Evolutionary conservation across 2,113 vertebrate species (phyloP).

Genomic region (Meleagris gallopavo): DNA sequence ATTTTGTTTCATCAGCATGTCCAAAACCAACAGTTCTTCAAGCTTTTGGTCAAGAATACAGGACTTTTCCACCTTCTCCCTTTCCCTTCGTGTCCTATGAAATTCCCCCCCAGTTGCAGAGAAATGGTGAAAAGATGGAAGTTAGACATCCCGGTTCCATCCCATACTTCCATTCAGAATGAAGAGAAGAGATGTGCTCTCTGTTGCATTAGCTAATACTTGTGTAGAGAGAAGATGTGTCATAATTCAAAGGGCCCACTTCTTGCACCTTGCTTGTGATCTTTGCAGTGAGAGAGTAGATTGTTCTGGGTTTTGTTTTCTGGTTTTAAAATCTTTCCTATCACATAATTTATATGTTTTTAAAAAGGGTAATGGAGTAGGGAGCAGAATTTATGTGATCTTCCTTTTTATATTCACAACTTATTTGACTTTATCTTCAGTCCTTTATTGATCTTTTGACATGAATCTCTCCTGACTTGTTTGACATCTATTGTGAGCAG

Average conservation of each 20-base stretch:
- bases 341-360: background rate
- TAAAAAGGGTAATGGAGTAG: background rate
- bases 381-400: background rate
- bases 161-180: background rate
- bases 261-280: background rate
- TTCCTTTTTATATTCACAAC: background rate
- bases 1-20: background rate
- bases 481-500: constrained; percentile 12
- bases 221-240: background rate
- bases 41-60: background rate
- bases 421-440: background rate
- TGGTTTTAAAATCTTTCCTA: background rate
- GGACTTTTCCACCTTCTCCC: background rate
- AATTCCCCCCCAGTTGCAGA: rapidly evolving
- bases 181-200: background rate
- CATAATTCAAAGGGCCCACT: background rate
- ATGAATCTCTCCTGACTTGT: background rate
- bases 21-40: background rate
- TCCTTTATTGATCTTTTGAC: constrained; percentile 15
- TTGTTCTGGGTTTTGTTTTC: rapidly evolving
- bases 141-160: background rate
- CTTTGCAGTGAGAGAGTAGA: background rate
- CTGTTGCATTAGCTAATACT: background rate
- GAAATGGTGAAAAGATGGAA: background rate
- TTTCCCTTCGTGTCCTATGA: background rate